A percentile compares a stretch with the other conserved stretches of the same genome.
phyloP scores from a whole-genome alignment of 2,888 invertebrate species.

The Polyploca ridens region DNA sequence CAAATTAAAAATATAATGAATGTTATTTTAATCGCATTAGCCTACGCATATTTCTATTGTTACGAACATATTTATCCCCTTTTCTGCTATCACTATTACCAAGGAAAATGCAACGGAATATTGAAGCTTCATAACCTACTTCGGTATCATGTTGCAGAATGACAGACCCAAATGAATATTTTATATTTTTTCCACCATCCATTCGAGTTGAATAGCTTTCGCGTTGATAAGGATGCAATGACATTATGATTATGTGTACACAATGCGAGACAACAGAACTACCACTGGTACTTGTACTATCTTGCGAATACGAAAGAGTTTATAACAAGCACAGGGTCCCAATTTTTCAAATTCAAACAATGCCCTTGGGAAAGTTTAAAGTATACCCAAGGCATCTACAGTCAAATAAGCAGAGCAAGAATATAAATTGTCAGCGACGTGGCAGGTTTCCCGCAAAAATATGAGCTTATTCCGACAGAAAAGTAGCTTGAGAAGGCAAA shows the following conservation, averaged over 20 bases:
- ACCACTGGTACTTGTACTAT: constrained; percentile 9
- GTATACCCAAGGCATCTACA: too few relatives aligned
- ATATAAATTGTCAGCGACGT: too few relatives aligned
- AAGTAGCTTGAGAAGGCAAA: not conserved
- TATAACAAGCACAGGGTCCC: too few relatives aligned
- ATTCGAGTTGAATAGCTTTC: not conserved
- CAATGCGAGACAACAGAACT: not conserved
- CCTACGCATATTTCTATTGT: not conserved
- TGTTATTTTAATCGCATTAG: not conserved
- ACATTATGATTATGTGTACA: not conserved
- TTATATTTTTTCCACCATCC: not conserved
- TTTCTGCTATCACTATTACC: not conserved
- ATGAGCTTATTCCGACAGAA: constrained; percentile 14
- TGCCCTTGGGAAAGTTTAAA: too few relatives aligned
- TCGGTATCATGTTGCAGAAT: not conserved
- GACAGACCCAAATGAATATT: not conserved
- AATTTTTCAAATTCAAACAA: too few relatives aligned
- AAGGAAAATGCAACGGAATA: constrained; percentile 2
- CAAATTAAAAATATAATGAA: too few relatives aligned
- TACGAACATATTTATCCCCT: not conserved
- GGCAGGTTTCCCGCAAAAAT: too few relatives aligned
- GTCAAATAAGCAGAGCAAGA: too few relatives aligned
- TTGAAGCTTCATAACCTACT: constrained; percentile 4
- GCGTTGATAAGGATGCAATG: constrained; percentile 5
- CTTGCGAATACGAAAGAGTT: too few relatives aligned